phyloP scores from a whole-genome alignment of 2,888 invertebrate species.

The Argyresthia goedartella region DNA sequence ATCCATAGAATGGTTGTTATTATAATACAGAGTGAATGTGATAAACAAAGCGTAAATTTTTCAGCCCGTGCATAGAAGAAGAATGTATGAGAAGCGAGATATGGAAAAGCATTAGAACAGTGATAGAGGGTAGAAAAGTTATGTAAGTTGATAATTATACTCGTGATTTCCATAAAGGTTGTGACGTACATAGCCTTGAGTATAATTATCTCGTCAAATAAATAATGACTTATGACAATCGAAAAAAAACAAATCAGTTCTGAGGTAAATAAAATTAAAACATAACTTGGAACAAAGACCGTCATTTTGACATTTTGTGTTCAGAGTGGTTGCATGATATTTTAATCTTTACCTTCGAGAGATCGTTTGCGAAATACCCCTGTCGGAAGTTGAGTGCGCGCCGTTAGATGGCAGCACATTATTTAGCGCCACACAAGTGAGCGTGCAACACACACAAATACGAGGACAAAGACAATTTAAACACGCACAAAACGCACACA shows the following conservation, averaged over 20 bases:
- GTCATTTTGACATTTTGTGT: slow-evolving; percentile 33
- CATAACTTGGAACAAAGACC: slow-evolving; percentile 44
- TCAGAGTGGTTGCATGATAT: slow-evolving; percentile 44
- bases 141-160: slow-evolving; percentile 45
- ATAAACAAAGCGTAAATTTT: slow-evolving; percentile 55
- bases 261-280: slow-evolving; percentile 35
- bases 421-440: slow-evolving; percentile 69
- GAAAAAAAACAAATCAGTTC: slow-evolving; percentile 29
- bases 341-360: slow-evolving; percentile 89
- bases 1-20: slow-evolving; percentile 28
- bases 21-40: slow-evolving; percentile 65
- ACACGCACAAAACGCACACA: slow-evolving; percentile 69
- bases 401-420: slow-evolving; percentile 63
- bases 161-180: slow-evolving; percentile 15
- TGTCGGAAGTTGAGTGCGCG: slow-evolving; percentile 58
- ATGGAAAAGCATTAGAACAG: slow-evolving; percentile 65
- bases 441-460: slow-evolving; percentile 73
- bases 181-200: slow-evolving; percentile 19
- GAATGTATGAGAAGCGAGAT: slow-evolving; percentile 63
- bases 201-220: slow-evolving; percentile 49
- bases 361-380: slow-evolving; percentile 97
- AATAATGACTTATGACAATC: slow-evolving; percentile 38
- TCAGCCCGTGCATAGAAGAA: slow-evolving; percentile 68
- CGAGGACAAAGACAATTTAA: slow-evolving; percentile 71
- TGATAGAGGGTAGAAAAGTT: slow-evolving; percentile 49